Evolutionary conservation across 2,113 vertebrate genomes (phyloP), one percentile per base, ranked within the genome.

Genomic region (Pantherophis guttatus): DNA sequence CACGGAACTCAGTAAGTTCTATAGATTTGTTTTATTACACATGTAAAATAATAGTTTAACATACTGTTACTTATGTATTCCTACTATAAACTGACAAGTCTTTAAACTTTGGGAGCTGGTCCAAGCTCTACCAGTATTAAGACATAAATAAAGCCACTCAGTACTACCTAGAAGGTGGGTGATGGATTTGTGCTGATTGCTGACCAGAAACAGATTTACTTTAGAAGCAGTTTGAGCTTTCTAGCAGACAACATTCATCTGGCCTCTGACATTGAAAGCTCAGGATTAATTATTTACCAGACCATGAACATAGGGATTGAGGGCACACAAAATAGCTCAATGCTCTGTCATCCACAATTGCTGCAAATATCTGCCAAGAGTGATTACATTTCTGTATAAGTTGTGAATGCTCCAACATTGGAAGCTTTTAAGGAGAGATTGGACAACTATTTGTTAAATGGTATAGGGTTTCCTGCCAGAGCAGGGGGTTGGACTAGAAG

Each of bases 1-100:
- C 0, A 92, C 55, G 33, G 96, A 97, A 3, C 98, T 99, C 70
- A 98, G 99, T 99, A 97, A 98, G 98, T 98, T 94, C 23, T 95
- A 50, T n/a, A 8, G 44, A 90, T 81, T 90, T 53, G 17, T 15
- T 90, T 87, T 53, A 53, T 21, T 81, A 17, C 17, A 81, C 8
- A 9, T 81, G 33, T 44, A 81, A 44, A 44, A 3, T 81, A 81
- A 44, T 81, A 81, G 33, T 19, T 81, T 81, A 81, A 39, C 17
- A 81, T 21, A 44, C 7, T 44, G 17, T 39, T 39, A 21, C 15
- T 81, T 44, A 33, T 44, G 3, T 21, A 8, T 81, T 81, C 70
- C 10, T 44, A 81, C 75, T 44, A 23, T 81, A 44, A 81, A 44
- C 33, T 44, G 75, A 21, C 65, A 81, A 81, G 33, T 39, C 33